These are phyloP conservation scores for Pandemis heparana DNA, from an alignment of 2,888 invertebrate species.

Conservation along the genomic window DNA sequence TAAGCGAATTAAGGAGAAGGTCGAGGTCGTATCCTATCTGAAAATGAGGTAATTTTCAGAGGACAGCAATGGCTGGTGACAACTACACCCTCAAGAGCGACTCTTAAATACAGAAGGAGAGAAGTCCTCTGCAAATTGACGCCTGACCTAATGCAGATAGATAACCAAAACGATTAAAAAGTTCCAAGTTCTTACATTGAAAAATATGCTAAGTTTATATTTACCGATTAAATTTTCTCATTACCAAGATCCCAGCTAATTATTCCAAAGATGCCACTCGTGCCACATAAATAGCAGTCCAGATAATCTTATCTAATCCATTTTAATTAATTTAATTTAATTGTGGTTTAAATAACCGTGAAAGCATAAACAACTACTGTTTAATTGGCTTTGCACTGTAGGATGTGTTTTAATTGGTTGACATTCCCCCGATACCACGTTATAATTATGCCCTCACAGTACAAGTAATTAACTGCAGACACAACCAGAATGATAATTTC, in stretches of 20 bases:
- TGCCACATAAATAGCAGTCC: neutral
- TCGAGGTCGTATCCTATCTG: too few relatives aligned
- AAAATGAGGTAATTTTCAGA: too few relatives aligned
- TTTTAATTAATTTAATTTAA: neutral
- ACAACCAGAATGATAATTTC: constrained; percentile 8
- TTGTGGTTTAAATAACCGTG: neutral
- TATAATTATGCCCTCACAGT: constrained; percentile 24
- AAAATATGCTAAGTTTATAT: neutral
- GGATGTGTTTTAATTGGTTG: constrained; percentile 34
- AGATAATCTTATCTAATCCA: neutral
- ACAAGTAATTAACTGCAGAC: constrained; percentile 9
- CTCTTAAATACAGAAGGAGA: too few relatives aligned
- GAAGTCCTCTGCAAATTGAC: too few relatives aligned
- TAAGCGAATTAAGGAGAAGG: too few relatives aligned
- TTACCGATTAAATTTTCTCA: neutral
- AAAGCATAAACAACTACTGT: neutral
- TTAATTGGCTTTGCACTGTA: neutral
- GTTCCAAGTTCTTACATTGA: too few relatives aligned
- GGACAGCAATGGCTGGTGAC: too few relatives aligned
- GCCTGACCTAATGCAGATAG: too few relatives aligned
- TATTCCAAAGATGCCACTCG: neutral
- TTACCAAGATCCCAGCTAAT: neutral
- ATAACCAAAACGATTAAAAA: too few relatives aligned
- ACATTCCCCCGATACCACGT: constrained; percentile 26
- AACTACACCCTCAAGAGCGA: too few relatives aligned